These are phyloP conservation scores for Triops longicaudatus DNA, from an alignment of 1,140 invertebrate species.

Conservation along the genomic window DNA sequence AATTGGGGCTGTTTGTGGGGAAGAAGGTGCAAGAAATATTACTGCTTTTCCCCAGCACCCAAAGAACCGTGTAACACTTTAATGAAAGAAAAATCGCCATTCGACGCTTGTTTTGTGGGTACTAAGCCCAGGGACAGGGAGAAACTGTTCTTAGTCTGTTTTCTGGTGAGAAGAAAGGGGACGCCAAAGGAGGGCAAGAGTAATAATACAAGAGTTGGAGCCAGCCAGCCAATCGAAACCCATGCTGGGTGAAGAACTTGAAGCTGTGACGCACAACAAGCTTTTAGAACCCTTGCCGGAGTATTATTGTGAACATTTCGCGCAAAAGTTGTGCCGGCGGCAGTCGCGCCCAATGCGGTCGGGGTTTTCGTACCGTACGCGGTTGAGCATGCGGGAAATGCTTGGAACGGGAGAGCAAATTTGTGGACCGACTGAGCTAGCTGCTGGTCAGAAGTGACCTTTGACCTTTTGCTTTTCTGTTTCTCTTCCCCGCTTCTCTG, in stretches of 20 bases:
- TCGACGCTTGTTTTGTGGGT: neutral
- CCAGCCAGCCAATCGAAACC: neutral
- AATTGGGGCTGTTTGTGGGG: neutral
- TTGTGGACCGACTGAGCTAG: neutral
- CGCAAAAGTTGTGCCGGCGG: no score
- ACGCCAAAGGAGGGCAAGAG: neutral
- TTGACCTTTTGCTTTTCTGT: neutral
- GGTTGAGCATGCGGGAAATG: neutral
- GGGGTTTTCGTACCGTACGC: no score
- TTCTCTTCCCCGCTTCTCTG: neutral
- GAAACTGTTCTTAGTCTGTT: neutral
- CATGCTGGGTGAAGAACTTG: neutral
- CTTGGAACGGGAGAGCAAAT: neutral
- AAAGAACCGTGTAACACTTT: slow-evolving; percentile 12
- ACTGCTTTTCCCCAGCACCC: neutral
- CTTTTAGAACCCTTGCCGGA: neutral
- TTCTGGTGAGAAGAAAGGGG: neutral
- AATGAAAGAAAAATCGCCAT: slow-evolving; percentile 3
- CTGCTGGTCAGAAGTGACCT: neutral
- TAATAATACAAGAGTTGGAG: neutral
- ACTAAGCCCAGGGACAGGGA: neutral
- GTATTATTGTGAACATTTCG: no score
- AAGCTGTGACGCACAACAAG: neutral
- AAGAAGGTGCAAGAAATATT: neutral
- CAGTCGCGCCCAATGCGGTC: no score